Percentiles rank a stretch among this genome's conserved stretches.
Conservation (phyloP, 2,888 invertebrate genomes). For the Ligdia adustata region DNA sequence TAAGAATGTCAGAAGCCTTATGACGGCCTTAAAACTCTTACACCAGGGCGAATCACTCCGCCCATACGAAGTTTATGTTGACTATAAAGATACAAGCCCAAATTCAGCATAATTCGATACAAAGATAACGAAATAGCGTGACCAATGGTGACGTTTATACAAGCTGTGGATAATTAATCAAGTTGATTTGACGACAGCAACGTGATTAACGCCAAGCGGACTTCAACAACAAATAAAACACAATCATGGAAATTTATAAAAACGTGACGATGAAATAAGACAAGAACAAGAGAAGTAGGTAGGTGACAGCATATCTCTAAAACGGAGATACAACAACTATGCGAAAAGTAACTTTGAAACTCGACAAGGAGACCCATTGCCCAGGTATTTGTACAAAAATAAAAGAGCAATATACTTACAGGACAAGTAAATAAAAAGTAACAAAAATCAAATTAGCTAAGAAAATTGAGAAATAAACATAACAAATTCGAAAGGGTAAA, state of each 20-base stretch:
- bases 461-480: conserved; percentile 3
- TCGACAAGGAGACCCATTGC: conserved; percentile 5
- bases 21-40: no score
- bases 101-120: no score
- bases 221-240: conserved; percentile 1
- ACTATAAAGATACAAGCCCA: no score
- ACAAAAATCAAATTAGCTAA: conserved; percentile 3
- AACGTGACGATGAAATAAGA: no score
- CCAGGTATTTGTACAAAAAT: conserved; percentile 8
- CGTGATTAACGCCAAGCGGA: neutral
- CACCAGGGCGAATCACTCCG: no score
- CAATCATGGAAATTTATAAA: no score
- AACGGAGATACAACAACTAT: no score
- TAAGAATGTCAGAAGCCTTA: no score
- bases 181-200: conserved; percentile 3
- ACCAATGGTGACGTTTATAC: neutral
- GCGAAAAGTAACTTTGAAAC: neutral
- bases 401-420: conserved; percentile 9
- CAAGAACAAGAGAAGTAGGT: no score
- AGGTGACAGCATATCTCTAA: no score
- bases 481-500: neutral
- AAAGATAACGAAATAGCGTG: conserved; percentile 1
- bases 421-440: neutral
- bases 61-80: no score
- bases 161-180: conserved; percentile 9